Percentiles rank a stretch among this genome's conserved stretches.
These are phyloP conservation scores for Uropsilus gracilis DNA, from an alignment of 2,113 vertebrate species.

Conservation along the genomic window DNA sequence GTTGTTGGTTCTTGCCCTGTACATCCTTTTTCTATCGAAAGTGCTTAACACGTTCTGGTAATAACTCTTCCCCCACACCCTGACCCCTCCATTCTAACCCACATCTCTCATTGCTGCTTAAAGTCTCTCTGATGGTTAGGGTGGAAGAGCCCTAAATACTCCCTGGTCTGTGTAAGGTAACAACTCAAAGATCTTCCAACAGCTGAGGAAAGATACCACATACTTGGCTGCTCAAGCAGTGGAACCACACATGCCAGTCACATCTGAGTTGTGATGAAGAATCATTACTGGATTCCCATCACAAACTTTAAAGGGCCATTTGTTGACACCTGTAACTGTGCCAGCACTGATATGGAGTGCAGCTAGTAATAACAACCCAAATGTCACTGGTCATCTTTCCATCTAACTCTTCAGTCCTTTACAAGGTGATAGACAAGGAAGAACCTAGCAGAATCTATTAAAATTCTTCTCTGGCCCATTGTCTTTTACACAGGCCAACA, in stretches of 20 bases:
- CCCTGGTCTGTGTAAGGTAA: neutral
- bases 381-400: neutral
- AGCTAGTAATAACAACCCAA: neutral
- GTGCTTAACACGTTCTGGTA: neutral
- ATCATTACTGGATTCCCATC: neutral
- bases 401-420: neutral
- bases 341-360: neutral
- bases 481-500: no score
- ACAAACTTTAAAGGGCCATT: neutral
- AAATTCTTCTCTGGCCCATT: no score
- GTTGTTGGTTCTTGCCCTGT: neutral
- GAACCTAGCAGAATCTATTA: no score
- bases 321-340: neutral
- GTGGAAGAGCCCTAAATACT: neutral
- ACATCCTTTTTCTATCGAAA: neutral
- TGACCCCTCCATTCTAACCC: neutral
- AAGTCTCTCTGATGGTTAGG: neutral
- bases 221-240: neutral
- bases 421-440: neutral
- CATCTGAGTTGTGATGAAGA: neutral
- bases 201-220: neutral
- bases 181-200: neutral
- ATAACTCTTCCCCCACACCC: neutral
- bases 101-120: neutral
- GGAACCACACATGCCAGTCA: neutral